Conservation (phyloP, 1,140 invertebrate species). For the Macrocentrus cingulum region DNA sequence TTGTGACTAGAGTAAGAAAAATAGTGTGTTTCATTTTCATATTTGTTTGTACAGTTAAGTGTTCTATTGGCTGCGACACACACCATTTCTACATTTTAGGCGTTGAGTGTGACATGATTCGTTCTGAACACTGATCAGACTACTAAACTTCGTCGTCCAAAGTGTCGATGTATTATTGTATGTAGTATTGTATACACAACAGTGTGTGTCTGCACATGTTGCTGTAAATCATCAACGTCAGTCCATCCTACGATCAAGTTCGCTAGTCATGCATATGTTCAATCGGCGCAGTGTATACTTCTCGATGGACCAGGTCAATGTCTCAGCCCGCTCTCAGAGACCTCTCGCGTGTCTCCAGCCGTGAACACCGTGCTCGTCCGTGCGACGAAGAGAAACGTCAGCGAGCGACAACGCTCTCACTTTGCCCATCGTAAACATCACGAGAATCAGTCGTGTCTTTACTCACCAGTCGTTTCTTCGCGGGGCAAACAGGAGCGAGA, state of each 20-base stretch:
- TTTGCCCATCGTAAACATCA: not conserved
- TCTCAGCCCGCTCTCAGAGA: not conserved
- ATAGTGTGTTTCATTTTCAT: conserved; percentile 5
- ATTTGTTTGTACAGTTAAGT: conserved; percentile 11
- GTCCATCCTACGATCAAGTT: not conserved
- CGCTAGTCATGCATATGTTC: no score
- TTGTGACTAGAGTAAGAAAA: not conserved
- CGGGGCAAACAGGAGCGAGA: conserved; percentile 44
- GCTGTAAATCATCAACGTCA: not conserved
- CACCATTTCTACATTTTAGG: conserved; percentile 22
- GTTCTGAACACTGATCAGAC: conserved; percentile 27
- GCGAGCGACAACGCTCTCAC: conserved; percentile 4
- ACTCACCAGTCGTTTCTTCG: conserved; percentile 39
- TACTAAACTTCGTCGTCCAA: conserved; percentile 22
- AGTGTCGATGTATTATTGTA: conserved; percentile 24
- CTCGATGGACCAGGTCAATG: not conserved
- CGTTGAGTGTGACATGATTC: conserved; percentile 18
- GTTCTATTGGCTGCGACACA: conserved; percentile 18
- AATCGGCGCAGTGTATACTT: no score
- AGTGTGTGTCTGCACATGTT: not conserved
- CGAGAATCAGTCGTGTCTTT: not conserved
- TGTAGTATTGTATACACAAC: conserved; percentile 1
- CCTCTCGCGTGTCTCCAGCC: not conserved
- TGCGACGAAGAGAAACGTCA: not conserved
- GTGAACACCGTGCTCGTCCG: not conserved